Base-by-base conservation (phyloP, 1,140 invertebrate genomes). In the Aradophagus sp. region DNA sequence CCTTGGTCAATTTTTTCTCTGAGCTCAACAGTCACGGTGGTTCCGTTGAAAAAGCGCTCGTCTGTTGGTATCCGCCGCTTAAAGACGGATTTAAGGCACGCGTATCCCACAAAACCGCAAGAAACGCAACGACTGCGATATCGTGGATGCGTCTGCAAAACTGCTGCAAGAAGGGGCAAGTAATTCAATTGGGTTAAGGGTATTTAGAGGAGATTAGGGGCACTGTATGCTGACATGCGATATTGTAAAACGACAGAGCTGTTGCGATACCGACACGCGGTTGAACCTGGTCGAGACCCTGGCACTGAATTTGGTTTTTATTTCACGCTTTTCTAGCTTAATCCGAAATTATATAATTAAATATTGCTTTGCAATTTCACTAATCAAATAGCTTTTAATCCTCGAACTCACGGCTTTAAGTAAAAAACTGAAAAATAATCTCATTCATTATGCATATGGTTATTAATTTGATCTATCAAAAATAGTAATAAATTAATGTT, bases 181-280 rank as follows among this genome's bases (percentile, higher is more conserved):
- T 83, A 84, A 84, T 84, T 82, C 77, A 84, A 84, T 84, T 83
- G 80, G 80, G 81, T 84, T 84, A 83, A 82, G 77, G 83, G 74
- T 84, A 79, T 73, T 84, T 81, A 82, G 67, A 55, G 71, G 55
- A 78, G 83, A 84, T 84, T 84, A 81, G 77, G 82, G 82, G 69
- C 82, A 80, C 74, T 78, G 45, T 67, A 29, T 67, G 77, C 77
- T 83, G 82, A 80, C 80, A 81, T 77, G 80, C 65, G 59, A 69
- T 67, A 47, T 71, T 72, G 58, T 45, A 65, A 62, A 65, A 50
- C 34, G 7, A 1, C 15, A 10, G 44, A 23, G 20, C 8, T 7
- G n/a, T 38, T 32, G 47, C 26, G 11, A 11, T 0, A 36, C 14
- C 17, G 8, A 39, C 19, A 19, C 61, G 48, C 39, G 59, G 58